phyloP scores from a whole-genome alignment of 2,888 invertebrate species.

The Protonemura montana region DNA sequence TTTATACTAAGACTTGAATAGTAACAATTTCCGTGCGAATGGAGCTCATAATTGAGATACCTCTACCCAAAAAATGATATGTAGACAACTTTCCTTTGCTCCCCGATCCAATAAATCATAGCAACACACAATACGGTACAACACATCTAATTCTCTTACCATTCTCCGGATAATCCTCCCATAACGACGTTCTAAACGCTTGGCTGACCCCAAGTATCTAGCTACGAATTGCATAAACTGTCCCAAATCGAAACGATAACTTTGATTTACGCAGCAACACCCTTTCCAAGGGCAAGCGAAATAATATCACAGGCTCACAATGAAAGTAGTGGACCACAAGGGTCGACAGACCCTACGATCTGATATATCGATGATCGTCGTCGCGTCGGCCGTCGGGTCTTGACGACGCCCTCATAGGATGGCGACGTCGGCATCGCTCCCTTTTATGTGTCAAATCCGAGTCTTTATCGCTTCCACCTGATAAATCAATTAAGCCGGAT shows the following conservation, averaged over 20 bases:
- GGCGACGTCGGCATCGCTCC: not conserved
- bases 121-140: not conserved
- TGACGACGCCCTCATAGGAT: conserved; percentile 7
- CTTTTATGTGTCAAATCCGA: not conserved
- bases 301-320: not conserved
- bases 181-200: conserved; percentile 13
- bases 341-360: not conserved
- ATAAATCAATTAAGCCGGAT: conserved; percentile 36
- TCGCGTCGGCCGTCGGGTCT: not conserved
- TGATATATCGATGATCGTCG: conserved; percentile 19
- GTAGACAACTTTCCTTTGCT: no score
- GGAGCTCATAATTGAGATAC: no score
- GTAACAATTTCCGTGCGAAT: no score
- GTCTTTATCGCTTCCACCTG: conserved; percentile 26
- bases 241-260: conserved; percentile 22
- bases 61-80: no score
- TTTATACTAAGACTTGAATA: no score
- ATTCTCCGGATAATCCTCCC: not conserved
- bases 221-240: conserved; percentile 21
- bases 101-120: not conserved
- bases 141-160: not conserved
- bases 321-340: conserved; percentile 8
- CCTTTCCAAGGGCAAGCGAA: not conserved
- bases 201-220: conserved; percentile 1
- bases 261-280: conserved; percentile 5